These are phyloP conservation scores for Campylomormyrus numenius DNA, from an alignment of 2,113 vertebrate genomes.

Conservation along the genomic window DNA sequence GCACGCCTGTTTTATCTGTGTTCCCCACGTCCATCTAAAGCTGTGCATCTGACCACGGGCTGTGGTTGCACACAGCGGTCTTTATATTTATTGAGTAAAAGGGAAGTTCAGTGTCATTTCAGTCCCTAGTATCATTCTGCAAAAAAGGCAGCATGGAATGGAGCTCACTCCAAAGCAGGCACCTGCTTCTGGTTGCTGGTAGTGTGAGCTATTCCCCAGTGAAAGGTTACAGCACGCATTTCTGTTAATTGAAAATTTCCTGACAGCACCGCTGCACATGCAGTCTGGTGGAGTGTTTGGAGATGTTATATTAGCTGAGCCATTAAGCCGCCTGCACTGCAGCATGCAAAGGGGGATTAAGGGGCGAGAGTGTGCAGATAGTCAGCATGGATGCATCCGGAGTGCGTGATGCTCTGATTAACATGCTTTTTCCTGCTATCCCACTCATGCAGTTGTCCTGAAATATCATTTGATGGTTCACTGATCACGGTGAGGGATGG, in stretches of 20 bases:
- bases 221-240: background rate
- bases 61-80: background rate
- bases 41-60: background rate
- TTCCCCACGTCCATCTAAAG: background rate
- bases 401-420: background rate
- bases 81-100: background rate
- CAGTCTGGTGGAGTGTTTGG: background rate
- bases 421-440: background rate
- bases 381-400: background rate
- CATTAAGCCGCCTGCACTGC: background rate
- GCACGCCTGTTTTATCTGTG: background rate
- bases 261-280: background rate
- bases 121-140: background rate
- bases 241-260: constrained; percentile 3
- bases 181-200: background rate
- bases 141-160: background rate
- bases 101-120: background rate
- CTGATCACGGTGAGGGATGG: background rate
- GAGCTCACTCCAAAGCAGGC: background rate
- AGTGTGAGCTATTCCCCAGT: background rate
- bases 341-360: background rate
- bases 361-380: background rate
- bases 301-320: background rate
- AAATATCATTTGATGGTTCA: background rate
- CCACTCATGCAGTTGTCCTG: background rate